Base-by-base conservation (phyloP, 2,113 vertebrate species). In the Boulengeromyrus knoepffleri region DNA sequence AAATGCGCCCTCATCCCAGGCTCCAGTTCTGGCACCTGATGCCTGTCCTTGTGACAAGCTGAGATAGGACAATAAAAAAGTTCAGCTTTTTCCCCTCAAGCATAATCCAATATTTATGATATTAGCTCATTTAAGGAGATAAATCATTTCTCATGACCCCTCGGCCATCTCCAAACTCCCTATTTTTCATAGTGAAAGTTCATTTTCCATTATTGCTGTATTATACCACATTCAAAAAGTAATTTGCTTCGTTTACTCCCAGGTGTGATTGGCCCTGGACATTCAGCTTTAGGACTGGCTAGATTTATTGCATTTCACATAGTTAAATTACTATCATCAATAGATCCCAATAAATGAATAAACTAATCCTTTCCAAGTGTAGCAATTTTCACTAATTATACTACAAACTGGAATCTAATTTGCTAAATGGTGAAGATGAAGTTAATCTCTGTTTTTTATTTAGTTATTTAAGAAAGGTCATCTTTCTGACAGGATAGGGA, bases 191-290 rank as follows among this genome's bases (percentile, higher is more conserved):
- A 52, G 77, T 87, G 88, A 89, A 91, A 91, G 88, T 89, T 91
- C 88, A 89, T 86, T 91, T 91, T 91, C 90, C 84, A 91, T 91
- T 89, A 91, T n/a, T 49, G 88, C 90, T 89, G 74, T 89, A 89
- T 91, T 91, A 89, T 84, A 89, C 58, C 8, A 46, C 90, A 91
- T 91, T 91, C 89, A 89, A 91, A 91, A 89, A 91, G 80, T 91
- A 89, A 91, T 91, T 89, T 91, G 36, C 90, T 89, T 86, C 46
- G 45, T 39, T 85, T 89, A 62, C 49, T 86, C 83, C 88, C 80
- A 86, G 90, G 83, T 89, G 87, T 90, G 88, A 91, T 89, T 89
- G 83, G 85, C 85, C 88, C 90, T 50, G 58, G 83, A 89, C 42
- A 66, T 91, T 90, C 62, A 42, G 49, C 90, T 89, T 77, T 39